Evolutionary conservation across 2,113 vertebrate species (phyloP), one percentile per base, ranked within the genome.

Genomic region (Chloropsis cyanopogon): DNA sequence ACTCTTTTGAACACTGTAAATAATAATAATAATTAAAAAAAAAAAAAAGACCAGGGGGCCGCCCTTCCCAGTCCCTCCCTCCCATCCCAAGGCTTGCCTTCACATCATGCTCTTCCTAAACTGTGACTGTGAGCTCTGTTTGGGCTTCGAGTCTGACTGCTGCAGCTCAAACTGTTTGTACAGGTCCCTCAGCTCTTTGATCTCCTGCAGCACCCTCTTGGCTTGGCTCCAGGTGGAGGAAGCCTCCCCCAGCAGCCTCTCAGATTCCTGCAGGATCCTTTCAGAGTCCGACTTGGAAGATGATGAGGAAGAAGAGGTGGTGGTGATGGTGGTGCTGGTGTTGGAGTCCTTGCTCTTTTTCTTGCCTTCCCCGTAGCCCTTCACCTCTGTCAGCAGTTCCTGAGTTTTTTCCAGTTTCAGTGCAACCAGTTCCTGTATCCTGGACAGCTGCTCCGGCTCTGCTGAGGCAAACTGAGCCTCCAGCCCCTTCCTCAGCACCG

Each of bases 361-460:
- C 82, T 95, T 98, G 96, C 96, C 95, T 13, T 96, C 98, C 94
- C 97, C 98, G 4, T 97, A 98, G 77, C 97, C 98, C 96, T 98
- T 98, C 69, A 98, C 98, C 92, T 99, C 98, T 0, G 92, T 96
- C 96, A 99, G 98, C 95, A 99, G 98, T 96, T 97, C 98, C 98
- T 99, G 98, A 60, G 99, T 99, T 97, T 98, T 98, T 97, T 99
- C 98, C 96, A 99, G 98, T 97, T 99, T 99, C 97, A 98, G 97
- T 53, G 97, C 93, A 82, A 99, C 99, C 85, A 99, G 98, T 93
- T 99, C 98, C 96, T 99, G 98, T 85, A 99, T 97, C 78, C 91
- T 97, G 93, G 92, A 90, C 88, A 99, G 81, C 82, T 95, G 95
- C 26, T 97, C 95, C 0, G 94, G 96, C 42, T 86, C 92, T 1